A percentile compares a stretch with the other conserved stretches of the same genome.
phyloP scores from a whole-genome alignment of 2,888 invertebrate genomes.

The Pachymerium ferrugineum region DNA sequence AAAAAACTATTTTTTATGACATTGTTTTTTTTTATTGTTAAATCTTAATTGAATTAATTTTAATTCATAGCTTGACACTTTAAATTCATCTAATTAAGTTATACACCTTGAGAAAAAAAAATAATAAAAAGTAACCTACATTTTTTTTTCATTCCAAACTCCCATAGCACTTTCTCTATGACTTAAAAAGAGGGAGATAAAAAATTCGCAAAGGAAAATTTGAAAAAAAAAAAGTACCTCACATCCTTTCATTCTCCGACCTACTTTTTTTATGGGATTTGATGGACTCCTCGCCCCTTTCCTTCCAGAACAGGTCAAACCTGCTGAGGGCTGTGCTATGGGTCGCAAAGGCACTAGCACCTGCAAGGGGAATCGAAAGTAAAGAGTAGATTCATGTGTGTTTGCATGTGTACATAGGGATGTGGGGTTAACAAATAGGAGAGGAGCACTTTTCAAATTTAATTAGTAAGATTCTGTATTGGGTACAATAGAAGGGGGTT shows the following conservation, averaged over 20 bases:
- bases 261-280: constrained; percentile 26
- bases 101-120: too few relatives aligned
- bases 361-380: constrained; percentile 25
- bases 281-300: constrained; percentile 27
- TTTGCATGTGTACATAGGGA: constrained; percentile 14
- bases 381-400: constrained; percentile 17
- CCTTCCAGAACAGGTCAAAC: constrained; percentile 27
- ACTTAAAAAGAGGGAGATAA: constrained; percentile 24
- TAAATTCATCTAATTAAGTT: too few relatives aligned
- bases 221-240: constrained; percentile 12
- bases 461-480: constrained; percentile 27
- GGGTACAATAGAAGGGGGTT: background rate
- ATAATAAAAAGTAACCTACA: too few relatives aligned
- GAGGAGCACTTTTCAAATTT: constrained; percentile 24
- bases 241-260: constrained; percentile 25
- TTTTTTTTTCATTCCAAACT: background rate
- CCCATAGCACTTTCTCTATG: background rate
- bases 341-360: constrained; percentile 23
- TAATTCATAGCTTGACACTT: too few relatives aligned
- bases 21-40: too few relatives aligned
- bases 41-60: too few relatives aligned
- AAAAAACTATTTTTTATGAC: too few relatives aligned
- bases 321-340: constrained; percentile 14
- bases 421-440: constrained; percentile 25
- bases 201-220: constrained; percentile 6